These are phyloP conservation scores for Sitophilus oryzae DNA, from an alignment of 1,140 invertebrate species.

Conservation along the genomic window DNA sequence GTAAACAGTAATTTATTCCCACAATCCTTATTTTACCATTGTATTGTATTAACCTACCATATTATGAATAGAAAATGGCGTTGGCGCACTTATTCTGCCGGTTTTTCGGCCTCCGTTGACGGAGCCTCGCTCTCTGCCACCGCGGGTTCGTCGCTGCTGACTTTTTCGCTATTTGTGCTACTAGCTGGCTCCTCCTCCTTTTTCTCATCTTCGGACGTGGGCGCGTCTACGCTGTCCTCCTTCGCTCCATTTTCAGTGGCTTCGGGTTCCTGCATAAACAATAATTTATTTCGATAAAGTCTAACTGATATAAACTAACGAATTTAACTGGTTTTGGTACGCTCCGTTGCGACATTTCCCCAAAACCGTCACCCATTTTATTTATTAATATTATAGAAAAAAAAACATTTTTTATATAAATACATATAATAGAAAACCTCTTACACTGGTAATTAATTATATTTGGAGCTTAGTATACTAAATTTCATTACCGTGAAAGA, in stretches of 20 bases:
- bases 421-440: too few species aligned
- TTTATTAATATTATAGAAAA: too few species aligned
- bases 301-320: neutral
- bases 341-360: too few species aligned
- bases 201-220: constrained; percentile 30
- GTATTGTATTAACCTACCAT: constrained; percentile 34
- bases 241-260: constrained; percentile 41
- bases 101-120: constrained; percentile 30
- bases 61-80: constrained; percentile 29
- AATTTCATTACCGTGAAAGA: too few species aligned
- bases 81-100: constrained; percentile 34
- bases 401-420: too few species aligned
- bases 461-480: too few species aligned
- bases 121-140: neutral
- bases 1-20: constrained; percentile 28
- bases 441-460: too few species aligned
- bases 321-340: too few species aligned
- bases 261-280: constrained; percentile 32
- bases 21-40: constrained; percentile 20
- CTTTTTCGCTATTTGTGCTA: constrained; percentile 23
- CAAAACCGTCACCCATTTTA: too few species aligned
- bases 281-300: neutral
- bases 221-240: constrained; percentile 33
- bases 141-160: constrained; percentile 18
- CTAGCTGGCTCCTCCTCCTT: constrained; percentile 31